A percentile compares a stretch with the other conserved stretches of the same genome.
Evolutionary conservation across 1,140 invertebrate species (phyloP).

Genomic region (Zaprionus ornatus): DNA sequence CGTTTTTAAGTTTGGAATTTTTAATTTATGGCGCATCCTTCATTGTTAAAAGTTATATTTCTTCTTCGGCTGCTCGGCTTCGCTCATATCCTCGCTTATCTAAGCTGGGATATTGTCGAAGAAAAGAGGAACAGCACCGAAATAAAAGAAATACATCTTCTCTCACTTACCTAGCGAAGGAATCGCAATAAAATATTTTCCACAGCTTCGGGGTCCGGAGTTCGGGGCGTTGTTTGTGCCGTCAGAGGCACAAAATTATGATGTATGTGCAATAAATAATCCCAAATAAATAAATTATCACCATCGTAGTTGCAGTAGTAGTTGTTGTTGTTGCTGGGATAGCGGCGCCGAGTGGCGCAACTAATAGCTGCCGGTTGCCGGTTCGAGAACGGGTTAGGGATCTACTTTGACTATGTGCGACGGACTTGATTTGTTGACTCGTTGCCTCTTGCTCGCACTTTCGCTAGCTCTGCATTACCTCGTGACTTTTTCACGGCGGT

Average conservation of each 20-base stretch:
- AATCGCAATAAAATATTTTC: constrained; percentile 48
- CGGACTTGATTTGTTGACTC: constrained; percentile 65
- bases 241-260: constrained; percentile 75
- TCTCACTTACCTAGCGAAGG: constrained; percentile 26
- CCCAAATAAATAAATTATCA: constrained; percentile 83
- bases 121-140: background rate
- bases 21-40: constrained; percentile 78
- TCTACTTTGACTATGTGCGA: constrained; percentile 20
- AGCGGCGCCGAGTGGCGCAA: constrained; percentile 61
- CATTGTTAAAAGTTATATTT: constrained; percentile 79
- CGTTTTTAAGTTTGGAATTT: constrained; percentile 82
- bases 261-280: constrained; percentile 83
- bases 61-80: constrained; percentile 37
- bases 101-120: constrained; percentile 22
- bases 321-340: constrained; percentile 13
- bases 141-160: constrained; percentile 40
- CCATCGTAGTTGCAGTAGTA: constrained; percentile 7
- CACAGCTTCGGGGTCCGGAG: constrained; percentile 8
- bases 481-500: constrained; percentile 64
- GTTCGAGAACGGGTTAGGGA: constrained; percentile 38
- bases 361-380: constrained; percentile 64
- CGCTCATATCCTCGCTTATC: constrained; percentile 52
- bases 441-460: constrained; percentile 8
- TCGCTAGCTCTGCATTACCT: background rate
- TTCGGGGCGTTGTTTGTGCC: constrained; percentile 28